Conservation (phyloP, 1,140 invertebrate species). For the Drosophila elegans region DNA sequence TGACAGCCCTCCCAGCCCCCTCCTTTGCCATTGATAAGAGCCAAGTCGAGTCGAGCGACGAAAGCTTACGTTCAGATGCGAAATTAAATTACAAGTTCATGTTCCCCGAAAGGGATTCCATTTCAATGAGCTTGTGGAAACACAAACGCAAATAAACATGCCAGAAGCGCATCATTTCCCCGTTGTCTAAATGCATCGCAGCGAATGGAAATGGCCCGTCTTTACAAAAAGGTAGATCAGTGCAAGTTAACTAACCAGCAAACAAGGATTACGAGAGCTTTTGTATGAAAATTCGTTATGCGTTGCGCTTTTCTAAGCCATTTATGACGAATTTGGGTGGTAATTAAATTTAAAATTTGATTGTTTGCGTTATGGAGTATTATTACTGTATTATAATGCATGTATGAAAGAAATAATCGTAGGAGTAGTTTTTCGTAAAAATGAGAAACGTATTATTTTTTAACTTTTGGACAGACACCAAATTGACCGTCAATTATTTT, state of each 20-base stretch:
- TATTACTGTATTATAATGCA: too few species aligned
- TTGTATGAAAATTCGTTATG: not conserved
- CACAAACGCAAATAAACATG: constrained; percentile 18
- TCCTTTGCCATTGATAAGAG: constrained; percentile 18
- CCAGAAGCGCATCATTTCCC: constrained; percentile 12
- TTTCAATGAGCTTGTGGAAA: constrained; percentile 35
- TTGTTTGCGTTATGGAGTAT: not conserved
- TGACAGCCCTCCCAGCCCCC: not conserved
- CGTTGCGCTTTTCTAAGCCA: not conserved
- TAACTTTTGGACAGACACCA: too few species aligned
- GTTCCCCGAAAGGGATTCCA: constrained; percentile 41
- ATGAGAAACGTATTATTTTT: too few species aligned
- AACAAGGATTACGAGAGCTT: not conserved
- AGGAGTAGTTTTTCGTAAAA: too few species aligned
- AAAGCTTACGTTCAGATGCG: constrained; percentile 34
- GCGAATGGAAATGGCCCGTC: not conserved
- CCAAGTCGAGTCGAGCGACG: constrained; percentile 20
- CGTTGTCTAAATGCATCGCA: constrained; percentile 27
- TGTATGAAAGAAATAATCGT: too few species aligned
- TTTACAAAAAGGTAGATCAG: not conserved
- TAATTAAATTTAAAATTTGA: not conserved
- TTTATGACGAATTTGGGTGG: too few species aligned
- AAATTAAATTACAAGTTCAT: constrained; percentile 51
- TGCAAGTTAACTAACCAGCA: not conserved
- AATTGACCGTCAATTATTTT: too few species aligned